These are phyloP conservation scores for Brachyhypopomus gauderio DNA, from an alignment of 2,113 vertebrate species.

Conservation along the genomic window DNA sequence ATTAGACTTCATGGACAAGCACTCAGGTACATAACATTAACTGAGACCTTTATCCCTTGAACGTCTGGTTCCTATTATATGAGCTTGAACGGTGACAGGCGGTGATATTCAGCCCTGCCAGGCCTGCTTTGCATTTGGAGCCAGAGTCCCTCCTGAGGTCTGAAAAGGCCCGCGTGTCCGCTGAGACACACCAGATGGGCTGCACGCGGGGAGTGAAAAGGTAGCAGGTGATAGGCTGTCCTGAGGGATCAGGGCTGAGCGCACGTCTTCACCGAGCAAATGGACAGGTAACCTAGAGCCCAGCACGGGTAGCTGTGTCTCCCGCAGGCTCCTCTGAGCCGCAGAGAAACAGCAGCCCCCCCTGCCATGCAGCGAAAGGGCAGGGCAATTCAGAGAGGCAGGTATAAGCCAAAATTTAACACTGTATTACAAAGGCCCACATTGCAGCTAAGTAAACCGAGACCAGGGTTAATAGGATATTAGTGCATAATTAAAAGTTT, in stretches of 20 bases:
- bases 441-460: not conserved
- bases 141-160: slow-evolving; percentile 47
- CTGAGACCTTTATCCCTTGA: slow-evolving; percentile 18
- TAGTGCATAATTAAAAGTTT: slow-evolving; percentile 49
- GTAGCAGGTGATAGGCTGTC: slow-evolving; percentile 37
- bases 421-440: slow-evolving; percentile 25
- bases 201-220: slow-evolving; percentile 14
- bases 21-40: not conserved
- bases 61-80: not conserved
- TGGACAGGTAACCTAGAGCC: slow-evolving; percentile 13
- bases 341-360: not conserved
- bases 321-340: not conserved
- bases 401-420: slow-evolving; percentile 19
- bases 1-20: not conserved
- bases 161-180: slow-evolving; percentile 36
- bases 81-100: slow-evolving; percentile 26
- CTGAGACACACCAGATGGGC: slow-evolving; percentile 38
- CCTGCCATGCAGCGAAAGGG: not conserved
- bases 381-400: slow-evolving; percentile 23
- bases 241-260: slow-evolving; percentile 17
- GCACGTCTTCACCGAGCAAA: not conserved
- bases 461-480: slow-evolving; percentile 32
- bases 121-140: slow-evolving; percentile 37
- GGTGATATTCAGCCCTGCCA: slow-evolving; percentile 24
- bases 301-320: slow-evolving; percentile 23